These are phyloP conservation scores for Heloderma charlesbogerti DNA, from an alignment of 2,113 vertebrate species.

Conservation along the genomic window DNA sequence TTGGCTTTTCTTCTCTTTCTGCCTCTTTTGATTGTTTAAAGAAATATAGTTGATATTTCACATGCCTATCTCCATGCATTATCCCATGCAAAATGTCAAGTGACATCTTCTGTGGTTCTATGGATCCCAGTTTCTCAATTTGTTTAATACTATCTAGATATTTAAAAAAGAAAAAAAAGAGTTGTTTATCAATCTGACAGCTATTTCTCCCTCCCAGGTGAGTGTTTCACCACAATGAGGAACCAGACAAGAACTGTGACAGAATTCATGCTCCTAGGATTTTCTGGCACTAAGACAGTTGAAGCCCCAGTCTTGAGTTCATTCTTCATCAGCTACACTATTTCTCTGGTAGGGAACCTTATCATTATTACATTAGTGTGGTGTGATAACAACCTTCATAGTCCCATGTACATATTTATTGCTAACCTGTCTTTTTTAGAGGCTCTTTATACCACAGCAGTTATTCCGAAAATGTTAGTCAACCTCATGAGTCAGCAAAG, in stretches of 20 bases:
- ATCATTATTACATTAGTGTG: not conserved
- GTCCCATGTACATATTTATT: slow-evolving; percentile 8
- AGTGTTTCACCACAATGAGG: not conserved
- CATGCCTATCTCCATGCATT: too few species aligned
- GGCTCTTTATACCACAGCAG: slow-evolving; percentile 38
- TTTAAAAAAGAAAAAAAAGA: not conserved
- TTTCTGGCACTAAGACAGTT: not conserved
- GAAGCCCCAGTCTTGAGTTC: not conserved
- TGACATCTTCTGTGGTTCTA: not conserved
- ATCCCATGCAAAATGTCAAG: too few species aligned
- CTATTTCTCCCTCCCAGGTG: not conserved
- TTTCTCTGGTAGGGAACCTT: not conserved
- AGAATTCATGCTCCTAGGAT: not conserved
- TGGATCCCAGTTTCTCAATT: not conserved
- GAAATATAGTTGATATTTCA: not conserved
- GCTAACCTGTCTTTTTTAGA: slow-evolving; percentile 11
- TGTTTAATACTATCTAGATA: not conserved
- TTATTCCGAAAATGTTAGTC: slow-evolving; percentile 57
- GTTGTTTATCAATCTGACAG: not conserved
- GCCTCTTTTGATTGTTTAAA: not conserved
- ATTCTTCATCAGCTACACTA: not conserved
- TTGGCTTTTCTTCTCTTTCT: not conserved
- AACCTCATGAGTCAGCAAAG: slow-evolving; percentile 57
- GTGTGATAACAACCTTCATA: not conserved
- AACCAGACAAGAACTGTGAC: not conserved